Conservation (phyloP, 2,888 invertebrate species). For the Carpatolechia fugitivella region DNA sequence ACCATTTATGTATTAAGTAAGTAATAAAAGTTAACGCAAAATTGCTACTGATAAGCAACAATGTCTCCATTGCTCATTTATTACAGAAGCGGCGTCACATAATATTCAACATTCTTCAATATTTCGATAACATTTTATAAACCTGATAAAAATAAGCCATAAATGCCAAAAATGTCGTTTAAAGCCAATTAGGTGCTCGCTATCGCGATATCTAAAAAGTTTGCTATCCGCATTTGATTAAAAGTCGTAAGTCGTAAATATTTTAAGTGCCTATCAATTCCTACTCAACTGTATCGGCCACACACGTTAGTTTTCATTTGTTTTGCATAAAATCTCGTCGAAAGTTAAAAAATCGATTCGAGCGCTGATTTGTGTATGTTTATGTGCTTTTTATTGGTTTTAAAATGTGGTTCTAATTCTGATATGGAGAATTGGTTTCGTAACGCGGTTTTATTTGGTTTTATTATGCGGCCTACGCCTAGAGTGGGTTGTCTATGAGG, state of each 20-base stretch:
- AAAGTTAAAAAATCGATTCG: constrained; percentile 12
- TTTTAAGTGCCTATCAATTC: constrained; percentile 17
- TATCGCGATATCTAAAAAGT: constrained; percentile 16
- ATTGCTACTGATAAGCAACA: too few species aligned
- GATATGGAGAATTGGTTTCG: constrained; percentile 9
- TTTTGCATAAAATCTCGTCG: constrained; percentile 11
- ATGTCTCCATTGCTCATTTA: too few species aligned
- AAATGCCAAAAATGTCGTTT: not conserved
- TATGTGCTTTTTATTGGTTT: constrained; percentile 17
- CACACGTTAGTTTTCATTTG: constrained; percentile 10
- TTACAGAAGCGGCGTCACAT: not conserved
- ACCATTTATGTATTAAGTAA: too few species aligned
- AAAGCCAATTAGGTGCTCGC: not conserved
- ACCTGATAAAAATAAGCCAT: not conserved
- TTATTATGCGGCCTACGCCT: not conserved
- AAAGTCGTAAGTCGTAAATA: constrained; percentile 9
- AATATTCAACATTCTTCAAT: not conserved
- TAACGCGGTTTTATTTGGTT: constrained; percentile 11
- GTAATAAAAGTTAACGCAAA: too few species aligned
- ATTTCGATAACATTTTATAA: not conserved
- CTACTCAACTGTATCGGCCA: constrained; percentile 14
- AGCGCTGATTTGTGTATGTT: constrained; percentile 9
- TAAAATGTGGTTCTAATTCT: constrained; percentile 8
- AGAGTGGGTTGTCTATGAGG: not conserved
- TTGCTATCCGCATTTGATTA: constrained; percentile 12